Evolutionary conservation across 2,797 vertebrate species (phyloP).

Genomic region (Chromis chromis): DNA sequence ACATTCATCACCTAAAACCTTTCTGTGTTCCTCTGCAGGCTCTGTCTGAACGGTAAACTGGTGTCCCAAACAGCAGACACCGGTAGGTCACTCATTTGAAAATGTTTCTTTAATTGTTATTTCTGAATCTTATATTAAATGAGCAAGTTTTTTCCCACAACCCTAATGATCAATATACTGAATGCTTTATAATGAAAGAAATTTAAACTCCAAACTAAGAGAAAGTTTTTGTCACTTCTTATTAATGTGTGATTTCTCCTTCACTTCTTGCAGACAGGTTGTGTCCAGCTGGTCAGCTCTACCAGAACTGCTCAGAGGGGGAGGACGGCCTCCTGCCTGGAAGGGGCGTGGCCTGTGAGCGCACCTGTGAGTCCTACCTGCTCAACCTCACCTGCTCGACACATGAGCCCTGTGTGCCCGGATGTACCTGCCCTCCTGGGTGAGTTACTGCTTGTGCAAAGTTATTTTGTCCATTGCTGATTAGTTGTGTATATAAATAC

Average conservation of each 20-base stretch:
- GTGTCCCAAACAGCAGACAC: constrained; percentile 83
- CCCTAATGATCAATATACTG: too few relatives aligned
- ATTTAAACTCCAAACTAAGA: not conserved
- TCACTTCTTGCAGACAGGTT: constrained; percentile 75
- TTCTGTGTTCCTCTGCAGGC: constrained; percentile 78
- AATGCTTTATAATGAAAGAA: not conserved
- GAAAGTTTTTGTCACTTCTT: not conserved
- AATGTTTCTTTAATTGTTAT: not conserved
- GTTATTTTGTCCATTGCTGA: not conserved
- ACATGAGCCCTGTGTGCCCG: constrained; percentile 90
- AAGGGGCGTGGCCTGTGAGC: constrained; percentile 86
- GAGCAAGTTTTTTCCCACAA: not conserved
- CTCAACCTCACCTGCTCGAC: constrained; percentile 82
- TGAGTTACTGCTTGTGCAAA: constrained; percentile 73
- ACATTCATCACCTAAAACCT: not conserved
- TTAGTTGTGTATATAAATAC: too few relatives aligned
- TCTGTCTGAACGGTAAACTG: constrained; percentile 92
- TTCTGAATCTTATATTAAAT: not conserved
- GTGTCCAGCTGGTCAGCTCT: constrained; percentile 91
- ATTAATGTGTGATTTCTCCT: constrained; percentile 6
- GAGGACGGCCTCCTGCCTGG: constrained; percentile 69
- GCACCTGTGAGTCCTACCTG: constrained; percentile 93
- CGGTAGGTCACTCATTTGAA: constrained; percentile 77
- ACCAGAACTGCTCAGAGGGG: constrained; percentile 89
- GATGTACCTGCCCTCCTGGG: constrained; percentile 92